Percentiles rank a stretch among this genome's conserved stretches.
Evolutionary conservation across 2,113 vertebrate genomes (phyloP).

Genomic region (Tyrannus savana): DNA sequence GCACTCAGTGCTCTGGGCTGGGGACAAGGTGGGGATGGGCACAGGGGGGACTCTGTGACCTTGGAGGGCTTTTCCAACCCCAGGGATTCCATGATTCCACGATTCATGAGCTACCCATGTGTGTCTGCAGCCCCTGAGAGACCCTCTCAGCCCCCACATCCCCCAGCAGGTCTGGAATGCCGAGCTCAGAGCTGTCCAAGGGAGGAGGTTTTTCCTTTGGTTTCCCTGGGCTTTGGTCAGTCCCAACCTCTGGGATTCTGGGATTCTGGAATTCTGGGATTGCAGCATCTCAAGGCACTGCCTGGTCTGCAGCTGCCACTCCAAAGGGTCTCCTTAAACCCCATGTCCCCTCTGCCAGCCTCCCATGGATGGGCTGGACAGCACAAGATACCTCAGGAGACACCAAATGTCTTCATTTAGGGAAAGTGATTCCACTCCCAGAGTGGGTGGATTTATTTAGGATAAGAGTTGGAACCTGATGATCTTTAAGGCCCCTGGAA

Average conservation of each 20-base stretch:
- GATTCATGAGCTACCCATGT: neutral
- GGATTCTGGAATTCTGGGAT: neutral
- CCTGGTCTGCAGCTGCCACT: neutral
- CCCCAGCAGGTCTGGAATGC: neutral
- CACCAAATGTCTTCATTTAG: neutral
- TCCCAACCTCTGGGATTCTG: neutral
- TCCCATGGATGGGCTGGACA: neutral
- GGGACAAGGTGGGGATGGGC: neutral
- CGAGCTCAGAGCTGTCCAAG: neutral
- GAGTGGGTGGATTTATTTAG: neutral
- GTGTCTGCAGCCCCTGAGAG: neutral
- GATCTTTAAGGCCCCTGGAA: neutral
- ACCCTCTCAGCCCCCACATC: neutral
- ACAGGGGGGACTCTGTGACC: rapidly evolving
- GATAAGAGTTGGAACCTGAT: neutral
- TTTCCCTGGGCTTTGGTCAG: neutral
- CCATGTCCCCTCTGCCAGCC: neutral
- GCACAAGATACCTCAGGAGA: neutral
- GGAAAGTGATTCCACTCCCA: neutral
- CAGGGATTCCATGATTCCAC: too few relatives aligned
- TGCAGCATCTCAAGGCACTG: neutral
- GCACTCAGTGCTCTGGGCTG: neutral
- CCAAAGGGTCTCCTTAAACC: neutral
- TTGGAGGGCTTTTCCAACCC: neutral
- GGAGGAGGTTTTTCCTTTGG: neutral